Evolutionary conservation across 2,797 vertebrate genomes (phyloP).

Genomic region (Ceryle rudis): DNA sequence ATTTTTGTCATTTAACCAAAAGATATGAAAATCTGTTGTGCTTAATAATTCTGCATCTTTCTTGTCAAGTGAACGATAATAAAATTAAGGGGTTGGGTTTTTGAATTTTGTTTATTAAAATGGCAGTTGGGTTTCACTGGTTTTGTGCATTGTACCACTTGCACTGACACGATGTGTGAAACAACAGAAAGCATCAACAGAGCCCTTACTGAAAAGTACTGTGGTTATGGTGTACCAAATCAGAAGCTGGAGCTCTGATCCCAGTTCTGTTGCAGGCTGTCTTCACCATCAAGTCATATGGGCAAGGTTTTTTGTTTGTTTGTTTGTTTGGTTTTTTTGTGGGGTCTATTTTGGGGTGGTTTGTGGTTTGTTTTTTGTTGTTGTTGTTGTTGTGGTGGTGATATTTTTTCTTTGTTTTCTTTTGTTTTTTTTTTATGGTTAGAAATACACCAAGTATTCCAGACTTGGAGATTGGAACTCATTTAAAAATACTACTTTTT

Average conservation of each 20-base stretch:
- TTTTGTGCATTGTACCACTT: background rate
- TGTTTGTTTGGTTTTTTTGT: too few species aligned
- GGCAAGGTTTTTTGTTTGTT: background rate
- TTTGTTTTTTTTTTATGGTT: background rate
- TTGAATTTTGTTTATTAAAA: background rate
- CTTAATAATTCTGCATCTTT: background rate
- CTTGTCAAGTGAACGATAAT: background rate
- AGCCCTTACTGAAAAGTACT: background rate
- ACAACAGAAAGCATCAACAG: background rate
- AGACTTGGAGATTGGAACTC: background rate
- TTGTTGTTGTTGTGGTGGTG: too few species aligned
- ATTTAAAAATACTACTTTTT: background rate
- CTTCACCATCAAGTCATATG: background rate
- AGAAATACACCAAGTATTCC: background rate
- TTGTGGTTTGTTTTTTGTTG: too few species aligned
- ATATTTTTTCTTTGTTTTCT: too few species aligned
- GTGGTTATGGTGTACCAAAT: background rate
- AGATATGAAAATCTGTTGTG: background rate
- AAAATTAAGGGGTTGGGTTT: fast-evolving
- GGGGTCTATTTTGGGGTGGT: too few species aligned
- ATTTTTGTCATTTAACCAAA: background rate
- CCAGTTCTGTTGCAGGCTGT: background rate
- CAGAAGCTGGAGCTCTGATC: background rate
- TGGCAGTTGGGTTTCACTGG: background rate
- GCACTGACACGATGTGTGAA: background rate